phyloP scores from a whole-genome alignment of 64 coral and sea anemone species.

The Catalaphyllia jardinei region DNA sequence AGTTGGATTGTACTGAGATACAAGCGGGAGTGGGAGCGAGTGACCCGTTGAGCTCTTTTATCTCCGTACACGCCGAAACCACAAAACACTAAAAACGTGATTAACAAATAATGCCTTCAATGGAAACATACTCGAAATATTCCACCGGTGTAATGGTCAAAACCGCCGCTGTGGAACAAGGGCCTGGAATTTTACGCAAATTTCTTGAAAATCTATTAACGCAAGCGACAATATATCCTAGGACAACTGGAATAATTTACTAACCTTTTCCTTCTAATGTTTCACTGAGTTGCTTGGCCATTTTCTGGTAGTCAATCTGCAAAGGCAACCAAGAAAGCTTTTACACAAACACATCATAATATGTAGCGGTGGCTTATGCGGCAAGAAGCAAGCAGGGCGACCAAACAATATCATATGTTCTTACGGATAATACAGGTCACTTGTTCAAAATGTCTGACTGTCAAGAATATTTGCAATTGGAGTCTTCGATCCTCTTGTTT shows the following conservation, averaged over 20 bases:
- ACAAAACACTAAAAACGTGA: conserved; percentile 1
- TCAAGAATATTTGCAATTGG: conserved; percentile 43
- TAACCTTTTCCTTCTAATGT: conserved; percentile 70
- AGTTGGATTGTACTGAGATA: neutral
- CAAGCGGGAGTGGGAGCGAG: neutral
- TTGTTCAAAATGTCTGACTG: neutral
- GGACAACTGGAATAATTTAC: neutral
- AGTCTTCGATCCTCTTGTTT: conserved; percentile 4
- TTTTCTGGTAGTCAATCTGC: conserved; percentile 69
- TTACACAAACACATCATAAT: neutral
- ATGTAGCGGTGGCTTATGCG: neutral
- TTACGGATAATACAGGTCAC: conserved; percentile 33
- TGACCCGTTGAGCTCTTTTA: neutral
- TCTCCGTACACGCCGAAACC: neutral
- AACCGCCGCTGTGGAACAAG: neutral
- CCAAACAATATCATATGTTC: conserved; percentile 3
- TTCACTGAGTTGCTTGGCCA: conserved; percentile 64
- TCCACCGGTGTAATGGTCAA: neutral
- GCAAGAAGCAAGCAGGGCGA: neutral
- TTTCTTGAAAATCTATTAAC: neutral
- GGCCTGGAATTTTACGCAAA: neutral
- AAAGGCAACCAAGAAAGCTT: neutral
- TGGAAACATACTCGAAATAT: neutral
- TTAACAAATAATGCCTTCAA: neutral
- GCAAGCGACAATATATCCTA: neutral